Percentiles rank a stretch among this genome's conserved stretches.
phyloP scores from a whole-genome alignment of 2,113 vertebrate genomes.

The Rhineura floridana region DNA sequence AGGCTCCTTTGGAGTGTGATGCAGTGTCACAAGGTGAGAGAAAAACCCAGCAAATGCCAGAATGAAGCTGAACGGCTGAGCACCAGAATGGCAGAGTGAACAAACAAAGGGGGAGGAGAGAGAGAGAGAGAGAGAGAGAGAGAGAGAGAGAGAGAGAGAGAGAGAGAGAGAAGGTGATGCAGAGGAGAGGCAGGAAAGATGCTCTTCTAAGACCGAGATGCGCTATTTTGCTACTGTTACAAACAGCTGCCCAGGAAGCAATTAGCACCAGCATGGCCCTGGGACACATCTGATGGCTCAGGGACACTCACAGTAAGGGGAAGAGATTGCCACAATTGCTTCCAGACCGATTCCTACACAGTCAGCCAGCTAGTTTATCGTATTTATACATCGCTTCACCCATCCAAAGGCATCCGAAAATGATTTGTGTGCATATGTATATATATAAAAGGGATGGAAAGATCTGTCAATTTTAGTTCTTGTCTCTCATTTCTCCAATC shows the following conservation, averaged over 20 bases:
- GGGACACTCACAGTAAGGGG: too few species aligned
- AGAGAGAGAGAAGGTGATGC: neutral
- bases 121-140: neutral
- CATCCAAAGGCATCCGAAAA: neutral
- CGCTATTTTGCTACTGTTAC: neutral
- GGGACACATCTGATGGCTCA: neutral
- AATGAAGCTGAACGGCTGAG: neutral
- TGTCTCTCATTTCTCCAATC: too few species aligned
- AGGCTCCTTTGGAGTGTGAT: rapidly evolving
- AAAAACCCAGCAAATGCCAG: neutral
- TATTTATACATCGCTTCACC: neutral
- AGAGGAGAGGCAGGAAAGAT: neutral
- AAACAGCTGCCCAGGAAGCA: rapidly evolving
- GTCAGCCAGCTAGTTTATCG: neutral
- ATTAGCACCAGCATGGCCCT: neutral
- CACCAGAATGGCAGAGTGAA: neutral
- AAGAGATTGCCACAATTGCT: neutral
- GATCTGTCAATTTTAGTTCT: too few species aligned
- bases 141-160: rapidly evolving
- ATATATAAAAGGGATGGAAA: too few species aligned
- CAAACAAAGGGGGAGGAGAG: neutral
- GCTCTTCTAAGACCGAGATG: neutral
- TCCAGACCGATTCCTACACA: neutral
- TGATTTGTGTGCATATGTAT: too few species aligned
- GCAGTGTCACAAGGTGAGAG: neutral